These are phyloP conservation scores for Stenodema calcarata DNA, from an alignment of 2,888 invertebrate species.

Conservation along the genomic window DNA sequence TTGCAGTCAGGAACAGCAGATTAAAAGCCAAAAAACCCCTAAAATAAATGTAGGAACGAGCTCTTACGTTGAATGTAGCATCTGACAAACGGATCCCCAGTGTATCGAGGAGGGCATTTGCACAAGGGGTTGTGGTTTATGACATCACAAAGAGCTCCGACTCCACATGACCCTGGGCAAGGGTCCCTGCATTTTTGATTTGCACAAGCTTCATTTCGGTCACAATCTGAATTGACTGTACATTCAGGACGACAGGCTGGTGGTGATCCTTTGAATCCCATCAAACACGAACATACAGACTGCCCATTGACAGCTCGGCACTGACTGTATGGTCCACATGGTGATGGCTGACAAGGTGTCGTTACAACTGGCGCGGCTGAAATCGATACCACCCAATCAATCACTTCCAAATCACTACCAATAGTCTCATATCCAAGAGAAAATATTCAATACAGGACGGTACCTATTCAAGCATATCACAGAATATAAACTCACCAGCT, in stretches of 20 bases:
- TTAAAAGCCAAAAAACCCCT: background rate
- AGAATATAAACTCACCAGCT: background rate
- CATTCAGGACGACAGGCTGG: slow-evolving; percentile 81
- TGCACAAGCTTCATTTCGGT: slow-evolving; percentile 72
- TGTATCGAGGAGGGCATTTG: slow-evolving; percentile 73
- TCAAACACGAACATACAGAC: slow-evolving; percentile 70
- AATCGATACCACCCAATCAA: background rate
- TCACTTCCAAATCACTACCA: background rate
- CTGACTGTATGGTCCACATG: slow-evolving; percentile 80
- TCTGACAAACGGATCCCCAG: slow-evolving; percentile 80
- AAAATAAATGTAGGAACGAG: background rate
- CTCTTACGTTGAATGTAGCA: slow-evolving; percentile 62
- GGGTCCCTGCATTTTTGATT: slow-evolving; percentile 68
- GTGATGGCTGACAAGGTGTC: slow-evolving; percentile 69
- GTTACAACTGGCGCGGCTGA: slow-evolving; percentile 60
- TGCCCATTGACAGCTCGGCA: slow-evolving; percentile 69
- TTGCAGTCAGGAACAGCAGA: background rate
- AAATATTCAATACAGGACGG: background rate
- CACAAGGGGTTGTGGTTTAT: slow-evolving; percentile 79
- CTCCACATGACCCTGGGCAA: slow-evolving; percentile 77
- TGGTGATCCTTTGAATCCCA: slow-evolving; percentile 77
- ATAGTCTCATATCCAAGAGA: background rate
- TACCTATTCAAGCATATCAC: background rate
- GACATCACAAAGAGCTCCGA: slow-evolving; percentile 68
- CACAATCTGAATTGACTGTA: slow-evolving; percentile 75